A percentile compares a stretch with the other conserved stretches of the same genome.
phyloP scores from a whole-genome alignment of 2,797 vertebrate genomes.

The Hephaestus fuliginosus region DNA sequence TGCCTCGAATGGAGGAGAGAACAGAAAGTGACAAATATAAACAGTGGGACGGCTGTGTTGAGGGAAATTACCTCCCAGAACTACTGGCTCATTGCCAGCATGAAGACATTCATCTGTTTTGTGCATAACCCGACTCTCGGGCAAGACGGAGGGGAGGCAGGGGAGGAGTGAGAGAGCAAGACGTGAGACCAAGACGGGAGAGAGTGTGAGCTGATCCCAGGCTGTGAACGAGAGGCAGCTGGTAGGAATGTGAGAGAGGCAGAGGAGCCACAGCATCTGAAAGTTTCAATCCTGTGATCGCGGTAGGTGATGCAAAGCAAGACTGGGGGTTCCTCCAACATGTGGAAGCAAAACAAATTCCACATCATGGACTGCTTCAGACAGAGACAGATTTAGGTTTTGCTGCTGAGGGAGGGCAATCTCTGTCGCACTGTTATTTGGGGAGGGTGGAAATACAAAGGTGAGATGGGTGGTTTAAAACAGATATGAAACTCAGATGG shows the following conservation, averaged over 20 bases:
- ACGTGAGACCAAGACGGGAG: constrained; percentile 41
- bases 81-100: constrained; percentile 83
- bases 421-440: constrained; percentile 48
- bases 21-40: constrained; percentile 83
- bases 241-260: constrained; percentile 53
- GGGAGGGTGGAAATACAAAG: constrained; percentile 56
- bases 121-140: constrained; percentile 76
- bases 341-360: constrained; percentile 70
- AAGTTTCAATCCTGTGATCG: constrained; percentile 81
- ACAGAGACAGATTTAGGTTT: constrained; percentile 70
- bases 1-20: constrained; percentile 56
- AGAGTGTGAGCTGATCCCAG: constrained; percentile 55
- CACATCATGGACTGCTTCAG: constrained; percentile 70
- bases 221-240: constrained; percentile 56
- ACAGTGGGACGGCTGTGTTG: constrained; percentile 79
- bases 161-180: constrained; percentile 41
- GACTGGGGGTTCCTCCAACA: constrained; percentile 77
- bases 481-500: neutral
- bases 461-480: constrained; percentile 17
- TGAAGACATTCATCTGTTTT: constrained; percentile 84
- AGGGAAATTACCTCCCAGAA: constrained; percentile 89
- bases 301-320: constrained; percentile 73
- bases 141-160: constrained; percentile 57
- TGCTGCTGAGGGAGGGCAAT: constrained; percentile 53
- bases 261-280: constrained; percentile 69